A percentile compares a stretch with the other conserved stretches of the same genome.
Conservation (phyloP, 2,888 invertebrate species). For the Siphonodentalium dalli region DNA sequence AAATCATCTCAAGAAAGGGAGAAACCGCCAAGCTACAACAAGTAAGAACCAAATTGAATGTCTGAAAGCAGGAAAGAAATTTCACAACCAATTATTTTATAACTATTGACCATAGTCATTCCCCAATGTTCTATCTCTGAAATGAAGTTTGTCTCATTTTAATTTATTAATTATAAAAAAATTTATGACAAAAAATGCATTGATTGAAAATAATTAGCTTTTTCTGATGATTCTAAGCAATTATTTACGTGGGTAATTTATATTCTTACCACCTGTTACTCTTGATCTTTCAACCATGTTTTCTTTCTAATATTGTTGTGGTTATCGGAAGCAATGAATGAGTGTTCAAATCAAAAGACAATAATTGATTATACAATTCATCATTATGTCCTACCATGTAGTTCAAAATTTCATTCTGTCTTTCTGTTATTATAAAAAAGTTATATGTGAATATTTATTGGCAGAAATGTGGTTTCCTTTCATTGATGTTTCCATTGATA, state of each 20-base stretch:
- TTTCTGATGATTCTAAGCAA: too few relatives aligned
- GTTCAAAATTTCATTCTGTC: neutral
- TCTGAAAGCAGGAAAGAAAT: neutral
- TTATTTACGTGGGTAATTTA: too few relatives aligned
- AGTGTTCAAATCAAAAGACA: too few relatives aligned
- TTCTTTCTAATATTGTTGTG: too few relatives aligned
- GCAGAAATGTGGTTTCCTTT: too few relatives aligned
- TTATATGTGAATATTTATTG: neutral
- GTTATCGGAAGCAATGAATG: too few relatives aligned
- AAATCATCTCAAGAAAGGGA: slow-evolving; percentile 52
- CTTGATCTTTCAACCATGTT: too few relatives aligned
- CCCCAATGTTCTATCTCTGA: too few relatives aligned
- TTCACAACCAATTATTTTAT: neutral
- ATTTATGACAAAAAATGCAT: neutral
- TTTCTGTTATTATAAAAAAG: neutral
- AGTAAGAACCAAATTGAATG: slow-evolving; percentile 31
- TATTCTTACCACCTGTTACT: too few relatives aligned
- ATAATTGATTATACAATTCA: too few relatives aligned
- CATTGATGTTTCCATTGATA: neutral
- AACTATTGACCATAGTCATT: too few relatives aligned
- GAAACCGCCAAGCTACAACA: slow-evolving; percentile 47
- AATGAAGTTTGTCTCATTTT: neutral
- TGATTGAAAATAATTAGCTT: too few relatives aligned
- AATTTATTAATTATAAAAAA: neutral
- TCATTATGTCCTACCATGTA: neutral